Evolutionary conservation across 1,140 invertebrate species (phyloP).

Genomic region (Achroia grisella): DNA sequence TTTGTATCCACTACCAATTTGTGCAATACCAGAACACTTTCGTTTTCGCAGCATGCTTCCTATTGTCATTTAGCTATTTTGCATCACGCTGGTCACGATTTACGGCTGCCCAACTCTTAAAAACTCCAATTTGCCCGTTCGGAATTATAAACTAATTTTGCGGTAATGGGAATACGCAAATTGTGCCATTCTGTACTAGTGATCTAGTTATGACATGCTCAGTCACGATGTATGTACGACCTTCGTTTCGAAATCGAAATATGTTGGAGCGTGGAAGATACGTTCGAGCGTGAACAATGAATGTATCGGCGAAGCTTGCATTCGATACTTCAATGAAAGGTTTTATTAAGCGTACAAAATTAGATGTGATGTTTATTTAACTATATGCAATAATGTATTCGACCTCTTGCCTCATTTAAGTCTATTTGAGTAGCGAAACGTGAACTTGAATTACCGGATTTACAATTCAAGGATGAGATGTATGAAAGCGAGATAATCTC

Average conservation of each 20-base stretch:
- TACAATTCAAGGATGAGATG: too few relatives aligned
- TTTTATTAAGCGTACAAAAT: too few relatives aligned
- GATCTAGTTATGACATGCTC: slow-evolving; percentile 52
- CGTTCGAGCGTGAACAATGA: too few relatives aligned
- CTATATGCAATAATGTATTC: too few relatives aligned
- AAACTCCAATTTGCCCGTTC: slow-evolving; percentile 47
- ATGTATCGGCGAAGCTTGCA: too few relatives aligned
- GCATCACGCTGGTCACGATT: slow-evolving; percentile 55
- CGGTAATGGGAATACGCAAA: slow-evolving; percentile 43
- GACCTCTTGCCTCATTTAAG: too few relatives aligned
- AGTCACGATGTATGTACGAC: slow-evolving; percentile 47
- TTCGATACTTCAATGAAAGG: too few relatives aligned
- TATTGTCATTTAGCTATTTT: slow-evolving; percentile 43
- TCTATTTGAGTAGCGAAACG: too few relatives aligned
- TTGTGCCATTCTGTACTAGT: slow-evolving; percentile 32
- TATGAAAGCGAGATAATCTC: too few relatives aligned
- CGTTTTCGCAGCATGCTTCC: slow-evolving; percentile 26
- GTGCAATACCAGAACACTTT: slow-evolving; percentile 21
- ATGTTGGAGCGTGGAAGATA: neutral
- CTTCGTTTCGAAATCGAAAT: slow-evolving; percentile 59
- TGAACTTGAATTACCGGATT: too few relatives aligned
- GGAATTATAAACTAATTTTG: slow-evolving; percentile 39
- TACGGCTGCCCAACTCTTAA: slow-evolving; percentile 31
- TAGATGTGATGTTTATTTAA: too few relatives aligned
- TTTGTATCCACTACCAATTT: slow-evolving; percentile 7